A percentile compares a stretch with the other conserved stretches of the same genome.
These are phyloP conservation scores for Periphyllus acericola DNA, from an alignment of 2,888 invertebrate genomes.

Conservation along the genomic window DNA sequence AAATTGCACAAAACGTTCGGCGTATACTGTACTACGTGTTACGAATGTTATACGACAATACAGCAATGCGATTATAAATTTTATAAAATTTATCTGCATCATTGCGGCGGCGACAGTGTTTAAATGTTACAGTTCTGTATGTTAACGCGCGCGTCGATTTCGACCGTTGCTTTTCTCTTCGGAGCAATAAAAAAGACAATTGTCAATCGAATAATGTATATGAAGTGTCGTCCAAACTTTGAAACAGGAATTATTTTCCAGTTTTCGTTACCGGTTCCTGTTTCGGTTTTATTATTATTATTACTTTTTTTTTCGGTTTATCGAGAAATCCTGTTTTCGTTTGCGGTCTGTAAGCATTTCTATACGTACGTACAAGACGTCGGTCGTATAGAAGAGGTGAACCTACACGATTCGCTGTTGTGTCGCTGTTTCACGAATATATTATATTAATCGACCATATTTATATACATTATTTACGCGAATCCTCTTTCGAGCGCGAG, in stretches of 20 bases:
- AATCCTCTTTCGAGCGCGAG: neutral
- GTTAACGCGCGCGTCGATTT: neutral
- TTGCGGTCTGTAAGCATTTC: constrained; percentile 4
- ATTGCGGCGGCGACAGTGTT: neutral
- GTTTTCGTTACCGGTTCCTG: constrained; percentile 52
- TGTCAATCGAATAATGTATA: constrained; percentile 15
- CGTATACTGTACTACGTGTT: too few species aligned
- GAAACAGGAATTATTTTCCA: constrained; percentile 53
- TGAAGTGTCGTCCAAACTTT: constrained; percentile 38
- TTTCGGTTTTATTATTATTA: constrained; percentile 9
- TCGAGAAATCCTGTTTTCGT: constrained; percentile 36
- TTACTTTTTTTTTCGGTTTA: constrained; percentile 3
- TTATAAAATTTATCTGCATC: neutral
- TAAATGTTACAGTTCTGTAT: neutral
- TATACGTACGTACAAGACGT: neutral
- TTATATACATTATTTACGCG: too few species aligned
- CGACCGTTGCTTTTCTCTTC: constrained; percentile 45
- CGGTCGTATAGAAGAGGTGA: neutral
- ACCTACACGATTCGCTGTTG: neutral
- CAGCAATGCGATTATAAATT: neutral
- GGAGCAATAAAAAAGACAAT: constrained; percentile 4
- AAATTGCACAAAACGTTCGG: too few species aligned
- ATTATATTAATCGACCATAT: neutral
- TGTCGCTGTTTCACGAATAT: neutral
- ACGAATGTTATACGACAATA: constrained; percentile 5